Conservation (phyloP, 2,113 vertebrate species). For the Elanus axillaris region DNA sequence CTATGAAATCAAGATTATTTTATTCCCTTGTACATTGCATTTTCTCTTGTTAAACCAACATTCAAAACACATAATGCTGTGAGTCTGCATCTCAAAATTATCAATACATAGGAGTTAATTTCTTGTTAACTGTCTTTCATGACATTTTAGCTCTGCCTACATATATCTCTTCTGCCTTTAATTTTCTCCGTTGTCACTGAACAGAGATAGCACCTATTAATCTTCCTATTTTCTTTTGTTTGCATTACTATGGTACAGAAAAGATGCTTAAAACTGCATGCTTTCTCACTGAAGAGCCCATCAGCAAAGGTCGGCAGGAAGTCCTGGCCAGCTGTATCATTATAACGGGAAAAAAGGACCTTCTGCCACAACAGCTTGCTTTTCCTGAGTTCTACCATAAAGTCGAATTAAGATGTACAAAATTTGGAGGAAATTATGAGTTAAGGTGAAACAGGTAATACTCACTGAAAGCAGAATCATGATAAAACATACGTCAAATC, state of each 20-base stretch:
- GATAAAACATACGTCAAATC: neutral
- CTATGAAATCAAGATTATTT: neutral
- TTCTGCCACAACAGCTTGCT: neutral
- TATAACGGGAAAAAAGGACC: neutral
- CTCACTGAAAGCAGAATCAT: neutral
- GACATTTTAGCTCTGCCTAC: neutral
- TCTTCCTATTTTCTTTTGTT: neutral
- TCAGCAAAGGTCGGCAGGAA: neutral
- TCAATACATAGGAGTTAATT: neutral
- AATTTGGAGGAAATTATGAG: neutral
- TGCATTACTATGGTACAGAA: neutral
- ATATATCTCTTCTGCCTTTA: neutral
- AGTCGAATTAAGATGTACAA: neutral
- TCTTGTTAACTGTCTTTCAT: neutral
- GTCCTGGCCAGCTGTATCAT: neutral
- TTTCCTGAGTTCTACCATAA: neutral
- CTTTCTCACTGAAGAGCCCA: neutral
- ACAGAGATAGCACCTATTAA: neutral
- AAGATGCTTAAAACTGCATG: neutral
- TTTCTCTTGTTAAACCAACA: neutral
- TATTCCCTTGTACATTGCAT: accelerated
- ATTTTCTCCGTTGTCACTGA: neutral
- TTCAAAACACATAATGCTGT: neutral
- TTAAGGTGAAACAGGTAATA: neutral
- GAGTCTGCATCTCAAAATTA: neutral